Evolutionary conservation across 2,797 vertebrate species (phyloP).

Genomic region (Acipenser oxyrinchus): DNA sequence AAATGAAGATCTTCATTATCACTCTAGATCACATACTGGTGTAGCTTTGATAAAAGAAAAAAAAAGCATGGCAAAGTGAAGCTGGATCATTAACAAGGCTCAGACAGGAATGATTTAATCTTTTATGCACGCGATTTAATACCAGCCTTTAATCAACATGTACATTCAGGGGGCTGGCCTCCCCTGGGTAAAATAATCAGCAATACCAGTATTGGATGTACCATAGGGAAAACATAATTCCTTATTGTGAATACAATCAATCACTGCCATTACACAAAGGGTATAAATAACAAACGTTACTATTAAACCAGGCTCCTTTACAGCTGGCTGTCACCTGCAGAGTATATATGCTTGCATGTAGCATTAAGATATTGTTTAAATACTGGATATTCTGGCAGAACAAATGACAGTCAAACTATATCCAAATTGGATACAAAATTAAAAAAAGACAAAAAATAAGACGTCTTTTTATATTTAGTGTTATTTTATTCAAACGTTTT

Average conservation of each 20-base stretch:
- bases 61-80: neutral
- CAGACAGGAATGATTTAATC: constrained; percentile 64
- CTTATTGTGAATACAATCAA: constrained; percentile 63
- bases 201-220: constrained; percentile 39
- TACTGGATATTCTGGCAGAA: constrained; percentile 35
- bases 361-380: constrained; percentile 51
- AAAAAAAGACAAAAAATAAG: neutral
- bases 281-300: constrained; percentile 55
- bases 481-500: constrained; percentile 27
- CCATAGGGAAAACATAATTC: constrained; percentile 48
- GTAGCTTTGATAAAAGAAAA: neutral
- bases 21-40: neutral
- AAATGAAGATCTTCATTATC: neutral
- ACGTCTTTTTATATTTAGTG: constrained; percentile 20
- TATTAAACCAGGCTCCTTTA: constrained; percentile 36
- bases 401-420: constrained; percentile 24
- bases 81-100: constrained; percentile 49
- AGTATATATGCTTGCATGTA: constrained; percentile 36
- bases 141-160: constrained; percentile 70
- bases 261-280: constrained; percentile 57
- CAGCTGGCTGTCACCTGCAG: constrained; percentile 37
- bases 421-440: constrained; percentile 28
- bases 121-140: constrained; percentile 70
- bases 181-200: constrained; percentile 54
- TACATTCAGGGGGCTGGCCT: constrained; percentile 48